Base-by-base conservation (phyloP, 2,113 vertebrate genomes). In the Anguilla rostrata region DNA sequence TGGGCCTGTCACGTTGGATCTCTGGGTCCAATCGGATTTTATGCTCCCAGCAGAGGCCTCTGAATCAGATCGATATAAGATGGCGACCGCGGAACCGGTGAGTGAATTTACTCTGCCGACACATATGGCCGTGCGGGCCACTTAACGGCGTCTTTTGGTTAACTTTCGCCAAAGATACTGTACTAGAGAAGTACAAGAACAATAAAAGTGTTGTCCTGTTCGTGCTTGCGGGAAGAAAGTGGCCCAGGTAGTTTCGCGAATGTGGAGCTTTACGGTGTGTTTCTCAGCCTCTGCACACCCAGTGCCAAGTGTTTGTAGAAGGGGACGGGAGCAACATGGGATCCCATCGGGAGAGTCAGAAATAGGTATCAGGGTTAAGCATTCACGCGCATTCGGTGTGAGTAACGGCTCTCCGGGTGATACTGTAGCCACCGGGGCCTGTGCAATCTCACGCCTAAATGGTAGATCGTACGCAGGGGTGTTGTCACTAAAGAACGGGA, bases 1-100 rank as follows among this genome's bases (percentile, higher is more conserved):
- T 20, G 57, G 39, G 29, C 7, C 89, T 84, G 0, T 88, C 95
- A 94, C 94, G 95, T 95, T 95, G 87, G 56, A 34, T 8, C 9
- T 2, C 9, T 3, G 3, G 43, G 88, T 75, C 96, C 96, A 97
- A 96, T 96, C 95, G 93, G 90, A 93, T 95, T 91, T 95, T 94
- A 88, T 93, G 91, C 88, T 82, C 90, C 91, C 91, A 89, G 88
- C 91, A 90, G 91, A 91, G 90, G 93, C 94, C 93, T 80, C 91
- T 29, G 60, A 78, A 89, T 80, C 95, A 92, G 91, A 95, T 87
- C 95, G 93, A 92, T 93, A 92, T 96, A 98, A 98, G 96, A 99
- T 99, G 98, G 98, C 98, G 98, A 94, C 97, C 90, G 97, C 97
- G 91, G 94, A 98, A 92, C 94, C 97, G 97, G 98, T 99, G 96